A percentile compares a stretch with the other conserved stretches of the same genome.
These are phyloP conservation scores for Nerophis lumbriciformis DNA, from an alignment of 2,113 vertebrate species.

Conservation along the genomic window DNA sequence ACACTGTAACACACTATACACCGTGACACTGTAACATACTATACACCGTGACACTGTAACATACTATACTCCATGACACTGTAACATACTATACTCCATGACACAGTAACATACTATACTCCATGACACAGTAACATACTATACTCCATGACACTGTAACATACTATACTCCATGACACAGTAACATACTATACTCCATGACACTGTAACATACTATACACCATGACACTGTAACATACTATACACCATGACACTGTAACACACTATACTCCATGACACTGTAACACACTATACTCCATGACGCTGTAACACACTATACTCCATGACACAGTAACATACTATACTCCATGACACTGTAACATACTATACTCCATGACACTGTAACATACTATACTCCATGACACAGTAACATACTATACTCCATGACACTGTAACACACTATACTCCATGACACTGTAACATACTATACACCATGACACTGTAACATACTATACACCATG, in stretches of 20 bases:
- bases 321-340: not conserved
- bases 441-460: not conserved
- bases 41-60: not conserved
- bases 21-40: not conserved
- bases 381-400: slow-evolving; percentile 49
- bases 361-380: slow-evolving; percentile 47
- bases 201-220: not conserved
- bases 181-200: not conserved
- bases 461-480: slow-evolving; percentile 47
- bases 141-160: not conserved
- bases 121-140: not conserved
- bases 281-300: not conserved
- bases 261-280: not conserved
- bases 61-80: not conserved
- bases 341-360: not conserved
- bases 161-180: not conserved
- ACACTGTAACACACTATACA: not conserved
- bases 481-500: slow-evolving; percentile 49
- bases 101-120: not conserved
- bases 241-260: not conserved
- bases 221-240: slow-evolving; percentile 67
- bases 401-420: slow-evolving; percentile 64
- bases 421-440: slow-evolving; percentile 68
- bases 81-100: not conserved
- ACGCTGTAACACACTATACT: slow-evolving; percentile 67